phyloP scores from a whole-genome alignment of 2,113 vertebrate genomes.

The Phycodurus eques region DNA sequence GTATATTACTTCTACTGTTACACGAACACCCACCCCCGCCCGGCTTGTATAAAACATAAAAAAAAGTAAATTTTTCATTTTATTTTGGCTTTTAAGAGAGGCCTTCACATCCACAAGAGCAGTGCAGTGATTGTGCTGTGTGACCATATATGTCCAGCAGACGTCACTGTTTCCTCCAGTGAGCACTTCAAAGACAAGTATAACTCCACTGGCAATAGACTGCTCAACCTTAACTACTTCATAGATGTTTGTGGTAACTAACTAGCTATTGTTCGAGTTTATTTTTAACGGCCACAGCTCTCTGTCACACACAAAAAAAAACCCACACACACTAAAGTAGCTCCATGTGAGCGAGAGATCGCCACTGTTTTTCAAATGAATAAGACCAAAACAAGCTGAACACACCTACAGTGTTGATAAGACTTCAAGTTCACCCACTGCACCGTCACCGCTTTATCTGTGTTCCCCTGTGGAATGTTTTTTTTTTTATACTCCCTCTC shows the following conservation, averaged over 20 bases:
- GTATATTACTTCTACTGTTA: too few relatives aligned
- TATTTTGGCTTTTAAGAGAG: too few relatives aligned
- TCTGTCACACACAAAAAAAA: background rate
- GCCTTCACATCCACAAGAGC: too few relatives aligned
- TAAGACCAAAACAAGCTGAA: background rate
- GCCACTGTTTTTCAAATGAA: background rate
- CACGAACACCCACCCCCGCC: too few relatives aligned
- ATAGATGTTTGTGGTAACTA: background rate
- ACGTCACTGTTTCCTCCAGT: conserved; percentile 34
- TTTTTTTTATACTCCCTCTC: conserved; percentile 51
- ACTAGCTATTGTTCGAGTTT: background rate
- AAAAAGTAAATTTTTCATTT: too few relatives aligned
- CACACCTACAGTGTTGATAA: background rate
- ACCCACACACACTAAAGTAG: background rate
- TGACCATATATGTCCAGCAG: conserved; percentile 36
- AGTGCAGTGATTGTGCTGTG: background rate
- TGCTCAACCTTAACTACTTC: background rate
- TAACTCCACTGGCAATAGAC: background rate
- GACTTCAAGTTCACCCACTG: background rate
- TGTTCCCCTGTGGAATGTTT: conserved; percentile 65
- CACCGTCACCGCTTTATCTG: conserved; percentile 31
- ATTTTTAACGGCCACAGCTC: background rate
- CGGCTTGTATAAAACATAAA: too few relatives aligned
- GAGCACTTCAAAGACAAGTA: background rate
- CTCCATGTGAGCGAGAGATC: background rate